These are phyloP conservation scores for Spilogale gracilis DNA, from an alignment of 2,113 vertebrate species.

Conservation along the genomic window DNA sequence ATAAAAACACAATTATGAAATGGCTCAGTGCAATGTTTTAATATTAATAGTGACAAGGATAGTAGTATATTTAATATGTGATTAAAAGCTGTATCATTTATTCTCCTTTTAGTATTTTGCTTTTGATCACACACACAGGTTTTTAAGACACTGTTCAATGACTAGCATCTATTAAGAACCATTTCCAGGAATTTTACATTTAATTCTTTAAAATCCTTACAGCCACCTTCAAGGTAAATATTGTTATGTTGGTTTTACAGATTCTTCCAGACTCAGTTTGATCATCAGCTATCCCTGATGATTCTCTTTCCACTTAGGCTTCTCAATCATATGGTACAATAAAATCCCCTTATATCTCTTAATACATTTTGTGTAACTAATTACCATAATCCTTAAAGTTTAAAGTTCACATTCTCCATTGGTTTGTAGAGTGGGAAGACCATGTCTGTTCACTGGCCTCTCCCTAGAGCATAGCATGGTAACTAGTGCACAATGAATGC, in stretches of 20 bases:
- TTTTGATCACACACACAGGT: background rate
- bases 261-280: constrained; percentile 51
- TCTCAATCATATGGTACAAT: background rate
- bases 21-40: constrained; percentile 48
- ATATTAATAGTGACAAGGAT: background rate
- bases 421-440: background rate
- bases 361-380: background rate
- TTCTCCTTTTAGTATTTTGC: background rate
- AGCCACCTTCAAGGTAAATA: constrained; percentile 7
- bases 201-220: background rate
- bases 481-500: background rate
- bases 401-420: background rate
- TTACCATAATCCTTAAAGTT: background rate
- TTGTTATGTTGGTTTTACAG: background rate
- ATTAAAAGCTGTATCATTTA: background rate
- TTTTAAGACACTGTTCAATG: constrained; percentile 23
- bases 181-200: background rate
- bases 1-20: constrained; percentile 47
- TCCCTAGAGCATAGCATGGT: background rate
- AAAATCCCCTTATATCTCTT: background rate
- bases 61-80: background rate
- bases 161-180: background rate
- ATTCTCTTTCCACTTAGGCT: background rate
- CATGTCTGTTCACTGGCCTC: background rate
- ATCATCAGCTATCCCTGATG: background rate